Evolutionary conservation across 2,113 vertebrate genomes (phyloP).

Genomic region (Carassius gibelio): DNA sequence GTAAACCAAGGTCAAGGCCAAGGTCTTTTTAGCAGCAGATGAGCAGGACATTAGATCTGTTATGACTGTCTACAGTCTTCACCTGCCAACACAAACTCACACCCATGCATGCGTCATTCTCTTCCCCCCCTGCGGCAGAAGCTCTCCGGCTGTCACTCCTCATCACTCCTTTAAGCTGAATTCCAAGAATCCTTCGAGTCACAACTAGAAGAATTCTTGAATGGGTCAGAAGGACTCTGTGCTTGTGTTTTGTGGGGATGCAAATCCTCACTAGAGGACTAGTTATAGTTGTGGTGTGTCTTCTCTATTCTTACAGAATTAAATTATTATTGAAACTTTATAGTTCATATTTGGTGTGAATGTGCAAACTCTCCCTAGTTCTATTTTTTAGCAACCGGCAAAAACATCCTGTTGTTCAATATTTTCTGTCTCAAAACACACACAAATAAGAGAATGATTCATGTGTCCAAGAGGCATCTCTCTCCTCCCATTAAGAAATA

Average conservation of each 20-base stretch:
- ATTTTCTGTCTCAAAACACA: neutral
- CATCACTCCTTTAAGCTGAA: constrained; percentile 14
- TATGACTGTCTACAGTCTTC: neutral
- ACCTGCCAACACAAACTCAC: neutral
- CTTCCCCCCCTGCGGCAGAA: neutral
- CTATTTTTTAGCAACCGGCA: neutral
- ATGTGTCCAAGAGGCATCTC: constrained; percentile 10
- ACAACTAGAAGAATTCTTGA: neutral
- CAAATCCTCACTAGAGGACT: constrained; percentile 57
- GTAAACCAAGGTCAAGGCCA: constrained; percentile 8
- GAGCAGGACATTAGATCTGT: constrained; percentile 29
- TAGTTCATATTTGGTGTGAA: neutral
- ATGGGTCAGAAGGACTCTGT: neutral
- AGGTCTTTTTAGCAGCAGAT: constrained; percentile 13
- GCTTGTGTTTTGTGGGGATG: neutral
- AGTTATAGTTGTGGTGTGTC: neutral
- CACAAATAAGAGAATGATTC: neutral
- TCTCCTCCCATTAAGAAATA: constrained; percentile 24
- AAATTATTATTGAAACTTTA: neutral
- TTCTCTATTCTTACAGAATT: neutral
- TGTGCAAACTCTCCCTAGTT: neutral
- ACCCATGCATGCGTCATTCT: neutral
- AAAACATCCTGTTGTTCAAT: neutral
- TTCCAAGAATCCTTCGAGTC: neutral
- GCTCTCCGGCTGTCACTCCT: constrained; percentile 28